phyloP scores from a whole-genome alignment of 2,113 vertebrate genomes.

The Anarhynchus alexandrinus region DNA sequence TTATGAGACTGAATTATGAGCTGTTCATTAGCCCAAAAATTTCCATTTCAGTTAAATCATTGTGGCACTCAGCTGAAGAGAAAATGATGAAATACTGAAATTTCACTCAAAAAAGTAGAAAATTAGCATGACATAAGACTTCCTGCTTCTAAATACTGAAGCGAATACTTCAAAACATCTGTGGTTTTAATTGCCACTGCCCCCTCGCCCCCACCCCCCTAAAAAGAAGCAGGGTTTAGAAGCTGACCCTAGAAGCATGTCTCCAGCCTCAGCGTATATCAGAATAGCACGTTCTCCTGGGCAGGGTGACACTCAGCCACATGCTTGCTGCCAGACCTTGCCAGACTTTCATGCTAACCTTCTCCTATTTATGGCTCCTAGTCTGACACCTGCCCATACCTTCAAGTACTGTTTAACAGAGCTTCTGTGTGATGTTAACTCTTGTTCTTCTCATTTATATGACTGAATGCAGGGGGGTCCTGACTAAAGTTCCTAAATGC shows the following conservation, averaged over 20 bases:
- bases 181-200: neutral
- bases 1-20: neutral
- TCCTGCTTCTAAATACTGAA: neutral
- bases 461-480: neutral
- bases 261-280: neutral
- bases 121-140: neutral
- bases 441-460: neutral
- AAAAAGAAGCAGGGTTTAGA: neutral
- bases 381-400: neutral
- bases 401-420: neutral
- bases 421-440: neutral
- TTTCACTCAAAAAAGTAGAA: neutral
- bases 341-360: neutral
- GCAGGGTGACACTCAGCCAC: neutral
- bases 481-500: neutral
- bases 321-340: neutral
- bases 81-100: neutral
- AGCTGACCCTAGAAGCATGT: neutral
- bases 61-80: neutral
- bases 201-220: fast-evolving
- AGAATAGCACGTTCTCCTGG: neutral
- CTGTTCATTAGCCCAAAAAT: neutral
- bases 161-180: neutral
- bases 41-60: neutral
- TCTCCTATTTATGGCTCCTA: neutral